These are phyloP conservation scores for Heliconius congener DNA, from an alignment of 1,140 invertebrate genomes.

Conservation along the genomic window DNA sequence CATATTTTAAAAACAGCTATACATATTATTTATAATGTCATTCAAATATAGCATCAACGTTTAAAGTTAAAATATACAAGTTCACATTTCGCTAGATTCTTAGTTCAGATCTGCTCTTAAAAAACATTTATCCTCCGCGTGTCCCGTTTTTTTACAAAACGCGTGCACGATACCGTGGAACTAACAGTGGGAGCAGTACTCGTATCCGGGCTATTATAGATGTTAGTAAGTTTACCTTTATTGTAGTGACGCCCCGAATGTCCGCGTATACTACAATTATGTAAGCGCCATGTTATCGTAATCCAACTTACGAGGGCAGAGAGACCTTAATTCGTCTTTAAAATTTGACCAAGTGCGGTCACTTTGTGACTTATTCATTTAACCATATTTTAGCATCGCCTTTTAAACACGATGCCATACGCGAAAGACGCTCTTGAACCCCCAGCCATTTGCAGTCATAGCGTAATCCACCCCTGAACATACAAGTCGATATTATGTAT, in stretches of 20 bases:
- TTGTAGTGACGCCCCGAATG: background rate
- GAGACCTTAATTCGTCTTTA: conserved; percentile 32
- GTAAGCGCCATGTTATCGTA: background rate
- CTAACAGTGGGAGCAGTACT: background rate
- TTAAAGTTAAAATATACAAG: background rate
- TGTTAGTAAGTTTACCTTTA: too few relatives aligned
- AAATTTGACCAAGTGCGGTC: conserved; percentile 38
- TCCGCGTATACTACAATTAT: background rate
- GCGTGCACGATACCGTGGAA: too few relatives aligned
- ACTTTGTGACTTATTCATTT: conserved; percentile 16
- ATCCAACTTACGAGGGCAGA: conserved; percentile 30
- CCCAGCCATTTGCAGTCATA: conserved; percentile 17
- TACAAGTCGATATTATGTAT: conserved; percentile 32
- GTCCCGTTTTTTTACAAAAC: background rate
- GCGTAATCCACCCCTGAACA: conserved; percentile 36
- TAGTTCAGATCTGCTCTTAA: background rate
- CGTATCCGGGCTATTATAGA: too few relatives aligned
- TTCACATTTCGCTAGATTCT: background rate
- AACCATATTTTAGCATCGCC: conserved; percentile 37
- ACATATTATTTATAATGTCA: too few relatives aligned
- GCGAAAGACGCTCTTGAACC: conserved; percentile 35
- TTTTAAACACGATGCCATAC: conserved; percentile 30
- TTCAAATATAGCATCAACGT: too few relatives aligned
- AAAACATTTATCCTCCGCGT: conserved; percentile 5
- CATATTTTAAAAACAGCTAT: too few relatives aligned